phyloP scores from a whole-genome alignment of 2,113 vertebrate genomes.

The Paramisgurnus dabryanus region DNA sequence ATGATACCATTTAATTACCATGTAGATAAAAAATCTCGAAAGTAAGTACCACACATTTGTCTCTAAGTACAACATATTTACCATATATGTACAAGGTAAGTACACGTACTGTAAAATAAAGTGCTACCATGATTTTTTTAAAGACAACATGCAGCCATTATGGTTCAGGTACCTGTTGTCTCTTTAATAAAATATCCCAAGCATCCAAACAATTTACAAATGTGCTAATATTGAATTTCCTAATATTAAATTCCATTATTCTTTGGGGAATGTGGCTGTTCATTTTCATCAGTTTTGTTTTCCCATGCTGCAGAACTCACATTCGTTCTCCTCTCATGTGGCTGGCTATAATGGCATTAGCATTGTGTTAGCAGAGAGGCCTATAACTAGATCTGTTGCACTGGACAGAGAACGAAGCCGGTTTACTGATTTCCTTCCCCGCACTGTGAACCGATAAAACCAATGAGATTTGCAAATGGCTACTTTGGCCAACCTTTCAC shows the following conservation, averaged over 20 bases:
- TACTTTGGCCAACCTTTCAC: slow-evolving; percentile 24
- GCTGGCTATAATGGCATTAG: slow-evolving; percentile 49
- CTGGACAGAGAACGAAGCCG: slow-evolving; percentile 3
- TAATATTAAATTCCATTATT: slow-evolving; percentile 38
- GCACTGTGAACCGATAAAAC: slow-evolving; percentile 23
- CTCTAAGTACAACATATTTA: too few species aligned
- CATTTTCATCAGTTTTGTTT: slow-evolving; percentile 51
- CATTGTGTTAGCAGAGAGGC: slow-evolving; percentile 35
- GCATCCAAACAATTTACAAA: slow-evolving; percentile 32
- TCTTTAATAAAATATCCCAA: slow-evolving; percentile 45
- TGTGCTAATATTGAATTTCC: slow-evolving; percentile 11
- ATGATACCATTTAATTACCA: too few species aligned
- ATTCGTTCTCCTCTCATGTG: slow-evolving; percentile 44
- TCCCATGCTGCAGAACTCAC: slow-evolving; percentile 32
- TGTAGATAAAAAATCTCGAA: too few species aligned
- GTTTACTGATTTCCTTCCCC: neutral
- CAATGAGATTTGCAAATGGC: slow-evolving; percentile 37
- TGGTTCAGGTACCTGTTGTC: slow-evolving; percentile 1
- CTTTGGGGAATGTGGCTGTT: slow-evolving; percentile 29
- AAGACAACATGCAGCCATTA: neutral
- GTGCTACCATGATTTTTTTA: too few species aligned
- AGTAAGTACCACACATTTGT: too few species aligned
- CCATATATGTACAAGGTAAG: too few species aligned
- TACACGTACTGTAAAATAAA: neutral
- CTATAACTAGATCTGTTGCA: slow-evolving; percentile 21